Conservation (phyloP, 2,797 vertebrate genomes). For the Crocidura indochinensis region DNA sequence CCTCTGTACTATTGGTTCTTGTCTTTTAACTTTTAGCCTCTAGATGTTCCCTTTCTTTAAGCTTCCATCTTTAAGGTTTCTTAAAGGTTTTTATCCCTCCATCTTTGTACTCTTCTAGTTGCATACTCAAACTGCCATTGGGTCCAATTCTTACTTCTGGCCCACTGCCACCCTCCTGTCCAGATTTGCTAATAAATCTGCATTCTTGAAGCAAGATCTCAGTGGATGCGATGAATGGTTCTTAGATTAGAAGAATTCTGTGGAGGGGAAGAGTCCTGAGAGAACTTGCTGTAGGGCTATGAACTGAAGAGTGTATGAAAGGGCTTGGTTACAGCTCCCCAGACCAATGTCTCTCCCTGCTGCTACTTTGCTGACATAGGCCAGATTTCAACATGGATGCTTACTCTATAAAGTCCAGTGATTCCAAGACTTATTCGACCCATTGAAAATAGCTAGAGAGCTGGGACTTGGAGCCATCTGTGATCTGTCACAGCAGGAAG, state of each 20-base stretch:
- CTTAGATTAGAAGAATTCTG: neutral
- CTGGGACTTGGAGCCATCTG: no score
- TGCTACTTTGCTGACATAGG: neutral
- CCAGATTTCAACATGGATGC: neutral
- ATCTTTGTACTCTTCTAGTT: neutral
- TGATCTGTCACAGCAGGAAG: no score
- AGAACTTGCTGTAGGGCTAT: neutral
- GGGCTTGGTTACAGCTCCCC: neutral
- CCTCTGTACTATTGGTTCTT: no score
- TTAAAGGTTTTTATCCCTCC: neutral
- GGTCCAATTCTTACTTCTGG: neutral
- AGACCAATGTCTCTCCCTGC: neutral
- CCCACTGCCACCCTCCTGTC: no score
- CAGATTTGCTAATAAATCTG: neutral
- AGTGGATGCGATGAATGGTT: neutral
- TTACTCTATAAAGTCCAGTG: neutral
- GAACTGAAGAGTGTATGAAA: neutral
- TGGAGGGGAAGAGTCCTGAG: neutral
- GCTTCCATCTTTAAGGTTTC: neutral
- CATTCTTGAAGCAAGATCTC: neutral
- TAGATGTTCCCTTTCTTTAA: conserved; percentile 15
- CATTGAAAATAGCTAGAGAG: no score
- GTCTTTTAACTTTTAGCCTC: neutral
- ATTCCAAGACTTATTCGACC: no score
- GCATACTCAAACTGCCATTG: neutral